phyloP scores from a whole-genome alignment of 2,888 invertebrate species.

The Schrankia costaestrigalis region DNA sequence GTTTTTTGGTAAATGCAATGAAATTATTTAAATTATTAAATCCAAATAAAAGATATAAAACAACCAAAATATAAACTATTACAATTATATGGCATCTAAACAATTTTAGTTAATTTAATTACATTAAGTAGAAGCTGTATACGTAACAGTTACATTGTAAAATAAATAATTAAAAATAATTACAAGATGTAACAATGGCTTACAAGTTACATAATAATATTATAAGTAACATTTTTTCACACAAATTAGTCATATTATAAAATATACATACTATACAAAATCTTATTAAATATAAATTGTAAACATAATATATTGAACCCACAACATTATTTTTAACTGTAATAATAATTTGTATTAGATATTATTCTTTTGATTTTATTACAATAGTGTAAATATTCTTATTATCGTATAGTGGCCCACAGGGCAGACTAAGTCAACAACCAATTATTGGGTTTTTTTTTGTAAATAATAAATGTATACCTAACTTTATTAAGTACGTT shows the following conservation, averaged over 20 bases:
- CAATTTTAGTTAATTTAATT: slow-evolving; percentile 48
- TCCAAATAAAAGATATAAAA: slow-evolving; percentile 54
- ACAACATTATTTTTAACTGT: too few species aligned
- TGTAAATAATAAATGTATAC: too few species aligned
- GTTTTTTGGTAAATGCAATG: slow-evolving; percentile 78
- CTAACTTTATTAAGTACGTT: too few species aligned
- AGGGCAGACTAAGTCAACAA: too few species aligned
- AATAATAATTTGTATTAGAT: too few species aligned
- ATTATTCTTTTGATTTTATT: too few species aligned
- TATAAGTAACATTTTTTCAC: slow-evolving; percentile 53
- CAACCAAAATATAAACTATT: slow-evolving; percentile 63
- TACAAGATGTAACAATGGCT: slow-evolving; percentile 57
- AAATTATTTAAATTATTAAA: slow-evolving; percentile 58
- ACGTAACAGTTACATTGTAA: slow-evolving; percentile 53
- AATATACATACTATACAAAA: slow-evolving; percentile 5
- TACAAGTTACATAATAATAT: slow-evolving; percentile 35
- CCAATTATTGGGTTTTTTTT: too few species aligned
- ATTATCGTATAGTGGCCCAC: too few species aligned
- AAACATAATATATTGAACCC: too few species aligned
- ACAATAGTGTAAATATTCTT: neutral
- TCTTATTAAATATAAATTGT: too few species aligned
- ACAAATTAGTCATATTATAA: too few species aligned
- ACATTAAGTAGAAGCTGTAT: slow-evolving; percentile 68
- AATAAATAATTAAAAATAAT: slow-evolving; percentile 55
- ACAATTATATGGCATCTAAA: slow-evolving; percentile 61